Base-by-base conservation (phyloP, 2,797 vertebrate genomes). In the Hoplostethus atlanticus region DNA sequence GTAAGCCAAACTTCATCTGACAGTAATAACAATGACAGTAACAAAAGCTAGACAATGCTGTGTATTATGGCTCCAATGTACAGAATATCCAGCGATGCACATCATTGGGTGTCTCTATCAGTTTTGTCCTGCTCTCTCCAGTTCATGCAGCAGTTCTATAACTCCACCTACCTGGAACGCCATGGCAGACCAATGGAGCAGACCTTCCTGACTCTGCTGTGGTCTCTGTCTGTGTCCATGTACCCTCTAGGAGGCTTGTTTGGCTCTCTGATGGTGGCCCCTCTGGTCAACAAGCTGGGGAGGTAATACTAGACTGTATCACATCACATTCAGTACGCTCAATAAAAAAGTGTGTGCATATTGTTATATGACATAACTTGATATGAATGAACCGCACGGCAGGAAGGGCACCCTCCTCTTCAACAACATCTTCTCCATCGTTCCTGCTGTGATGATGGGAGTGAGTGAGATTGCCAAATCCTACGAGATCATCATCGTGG, bases 221-320 rank as follows among this genome's bases (percentile, higher is more conserved):
- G 98, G 98, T 98, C 98, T 0, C 52, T 99, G 3, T 96, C 97
- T 0, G 98, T 99, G 83, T 98, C 97, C 83, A 96, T 98, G 95
- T 99, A 88, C 74, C 97, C 98, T 0, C 90, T 99, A 0, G 98
- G 98, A 0, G 98, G 98, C 21, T 93, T 99, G 17, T 89, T 99
- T 0, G 97, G 98, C 0, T 98, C 97, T 10, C 94, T 99, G 34
- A 79, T 98, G 93, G 97, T 99, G 42, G 96, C 95, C 1, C 95
- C 95, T 3, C 83, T 98, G 84, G 98, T 95, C 76, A 97, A 96
- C 89, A 96, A 76, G 1, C 59, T 97, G 0, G 97, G 98, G 79
- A 95, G 98, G 98, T 99, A 81, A 71, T n/a, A 8, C 4, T 7
- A 11, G 6, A 15, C n/a, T 10, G 30, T 1, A 3, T 30, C 21